Evolutionary conservation across 2,888 invertebrate genomes (phyloP).

Genomic region (Acrobasis repandana): DNA sequence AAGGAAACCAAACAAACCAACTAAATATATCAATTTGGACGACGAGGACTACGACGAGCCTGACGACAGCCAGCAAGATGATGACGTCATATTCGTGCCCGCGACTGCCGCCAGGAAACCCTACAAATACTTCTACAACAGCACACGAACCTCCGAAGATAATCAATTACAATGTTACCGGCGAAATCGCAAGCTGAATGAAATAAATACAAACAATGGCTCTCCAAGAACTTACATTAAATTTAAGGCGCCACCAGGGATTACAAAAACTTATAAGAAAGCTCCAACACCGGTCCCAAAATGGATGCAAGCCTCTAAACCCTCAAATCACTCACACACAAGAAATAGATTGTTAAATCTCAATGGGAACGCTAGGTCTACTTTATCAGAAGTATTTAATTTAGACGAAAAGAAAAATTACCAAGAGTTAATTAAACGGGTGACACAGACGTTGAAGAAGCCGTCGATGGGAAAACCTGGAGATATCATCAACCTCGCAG

Average conservation of each 20-base stretch:
- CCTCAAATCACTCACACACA: conserved; percentile 49
- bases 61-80: conserved; percentile 49
- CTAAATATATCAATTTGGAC: conserved; percentile 63
- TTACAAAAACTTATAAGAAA: conserved; percentile 67
- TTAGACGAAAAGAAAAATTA: conserved; percentile 83
- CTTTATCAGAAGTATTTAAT: conserved; percentile 78
- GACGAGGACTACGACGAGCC: conserved; percentile 42
- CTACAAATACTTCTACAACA: conserved; percentile 54
- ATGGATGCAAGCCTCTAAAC: conserved; percentile 60
- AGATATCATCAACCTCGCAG: conserved; percentile 60
- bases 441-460: conserved; percentile 55
- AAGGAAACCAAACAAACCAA: conserved; percentile 53
- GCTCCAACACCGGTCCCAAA: conserved; percentile 52
- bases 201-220: conserved; percentile 41
- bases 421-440: conserved; percentile 76
- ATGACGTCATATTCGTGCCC: conserved; percentile 71
- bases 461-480: conserved; percentile 45
- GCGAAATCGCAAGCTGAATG: conserved; percentile 53
- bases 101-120: conserved; percentile 50
- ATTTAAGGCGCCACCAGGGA: conserved; percentile 64
- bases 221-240: conserved; percentile 61
- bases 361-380: conserved; percentile 63
- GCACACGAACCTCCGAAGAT: conserved; percentile 41
- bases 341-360: conserved; percentile 55
- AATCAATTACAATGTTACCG: conserved; percentile 56